phyloP scores from a whole-genome alignment of 2,113 vertebrate species.

The Anhinga anhinga region DNA sequence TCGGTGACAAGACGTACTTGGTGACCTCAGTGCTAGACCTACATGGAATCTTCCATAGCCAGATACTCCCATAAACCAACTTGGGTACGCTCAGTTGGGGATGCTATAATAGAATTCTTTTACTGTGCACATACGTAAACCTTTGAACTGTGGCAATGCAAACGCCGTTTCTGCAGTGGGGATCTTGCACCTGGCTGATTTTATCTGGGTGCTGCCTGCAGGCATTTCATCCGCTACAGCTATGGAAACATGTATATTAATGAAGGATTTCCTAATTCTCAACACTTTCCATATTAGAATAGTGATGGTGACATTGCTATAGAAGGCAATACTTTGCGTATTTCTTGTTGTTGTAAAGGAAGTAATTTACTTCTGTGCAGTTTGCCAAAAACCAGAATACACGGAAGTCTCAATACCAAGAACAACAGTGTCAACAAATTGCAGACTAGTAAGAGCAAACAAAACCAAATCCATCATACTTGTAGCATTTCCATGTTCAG shows the following conservation, averaged over 20 bases:
- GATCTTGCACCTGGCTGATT: neutral
- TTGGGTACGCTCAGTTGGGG: neutral
- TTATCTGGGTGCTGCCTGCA: neutral
- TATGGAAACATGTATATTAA: rapidly evolving
- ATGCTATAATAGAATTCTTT: neutral
- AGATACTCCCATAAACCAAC: neutral
- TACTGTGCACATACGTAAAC: neutral
- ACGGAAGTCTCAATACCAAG: neutral
- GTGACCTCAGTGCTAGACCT: neutral
- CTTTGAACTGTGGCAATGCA: neutral
- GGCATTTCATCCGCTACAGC: neutral
- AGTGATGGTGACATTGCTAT: neutral
- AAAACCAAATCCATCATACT: neutral
- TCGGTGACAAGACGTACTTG: neutral
- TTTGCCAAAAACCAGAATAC: neutral
- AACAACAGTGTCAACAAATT: neutral
- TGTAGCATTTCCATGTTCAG: neutral
- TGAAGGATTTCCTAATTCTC: neutral
- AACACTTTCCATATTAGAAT: neutral
- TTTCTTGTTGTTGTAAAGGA: neutral
- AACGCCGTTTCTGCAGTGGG: rapidly evolving
- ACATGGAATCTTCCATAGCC: neutral
- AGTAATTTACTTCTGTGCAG: neutral
- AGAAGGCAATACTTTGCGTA: neutral
- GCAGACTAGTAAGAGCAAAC: neutral